phyloP scores from a whole-genome alignment of 2,797 vertebrate genomes.

The Octomys mimax region DNA sequence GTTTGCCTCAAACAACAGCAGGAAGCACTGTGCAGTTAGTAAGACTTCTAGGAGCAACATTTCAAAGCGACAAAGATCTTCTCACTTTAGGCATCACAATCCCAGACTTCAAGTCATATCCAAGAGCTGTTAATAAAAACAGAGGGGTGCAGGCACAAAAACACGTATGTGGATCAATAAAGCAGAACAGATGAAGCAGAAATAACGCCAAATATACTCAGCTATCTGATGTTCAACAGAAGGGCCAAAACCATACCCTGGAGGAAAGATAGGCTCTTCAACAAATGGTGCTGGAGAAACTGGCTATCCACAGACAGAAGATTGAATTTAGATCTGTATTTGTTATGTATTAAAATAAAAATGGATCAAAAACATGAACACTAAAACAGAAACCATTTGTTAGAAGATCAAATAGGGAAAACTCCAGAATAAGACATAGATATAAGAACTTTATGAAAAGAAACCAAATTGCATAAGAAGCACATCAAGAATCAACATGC shows the following conservation, averaged over 20 bases:
- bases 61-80: background rate
- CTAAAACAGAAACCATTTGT: background rate
- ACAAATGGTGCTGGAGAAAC: background rate
- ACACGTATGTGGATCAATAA: background rate
- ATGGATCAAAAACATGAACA: background rate
- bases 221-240: background rate
- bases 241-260: background rate
- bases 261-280: background rate
- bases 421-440: background rate
- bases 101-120: background rate
- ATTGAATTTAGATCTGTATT: background rate
- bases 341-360: background rate
- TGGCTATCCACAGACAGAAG: background rate
- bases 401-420: background rate
- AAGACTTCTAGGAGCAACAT: background rate
- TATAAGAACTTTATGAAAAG: background rate
- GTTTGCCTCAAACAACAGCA: background rate
- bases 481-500: background rate
- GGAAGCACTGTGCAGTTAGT: background rate
- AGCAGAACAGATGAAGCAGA: background rate
- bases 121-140: background rate
- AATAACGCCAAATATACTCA: background rate
- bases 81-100: background rate
- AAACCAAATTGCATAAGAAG: background rate
- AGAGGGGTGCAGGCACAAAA: background rate